These are phyloP conservation scores for Geophilus truncorum DNA, from an alignment of 2,888 invertebrate genomes.

Conservation along the genomic window DNA sequence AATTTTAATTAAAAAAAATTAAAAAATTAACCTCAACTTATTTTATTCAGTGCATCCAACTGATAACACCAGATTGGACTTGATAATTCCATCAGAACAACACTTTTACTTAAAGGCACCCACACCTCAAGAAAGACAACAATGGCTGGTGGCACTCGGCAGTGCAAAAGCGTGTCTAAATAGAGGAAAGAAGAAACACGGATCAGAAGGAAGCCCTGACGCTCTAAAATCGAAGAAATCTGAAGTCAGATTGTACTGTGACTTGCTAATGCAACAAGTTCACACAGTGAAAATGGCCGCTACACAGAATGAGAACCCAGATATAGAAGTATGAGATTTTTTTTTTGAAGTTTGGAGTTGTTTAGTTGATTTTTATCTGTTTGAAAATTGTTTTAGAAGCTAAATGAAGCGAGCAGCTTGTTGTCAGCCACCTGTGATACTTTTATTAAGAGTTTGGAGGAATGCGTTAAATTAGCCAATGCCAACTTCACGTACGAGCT, in stretches of 20 bases:
- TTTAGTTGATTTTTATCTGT: neutral
- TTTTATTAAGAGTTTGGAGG: constrained; percentile 73
- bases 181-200: constrained; percentile 45
- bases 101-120: constrained; percentile 73
- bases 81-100: constrained; percentile 75
- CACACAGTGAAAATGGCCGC: constrained; percentile 67
- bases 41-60: constrained; percentile 58
- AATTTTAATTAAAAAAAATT: no score
- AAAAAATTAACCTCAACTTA: neutral
- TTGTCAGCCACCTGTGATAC: constrained; percentile 75
- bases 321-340: constrained; percentile 59
- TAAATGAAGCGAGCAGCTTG: constrained; percentile 67
- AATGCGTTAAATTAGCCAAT: constrained; percentile 59
- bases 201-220: constrained; percentile 38
- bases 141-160: constrained; percentile 74
- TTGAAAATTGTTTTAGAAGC: no score
- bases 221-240: constrained; percentile 65
- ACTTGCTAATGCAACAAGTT: constrained; percentile 76
- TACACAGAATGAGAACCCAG: constrained; percentile 55
- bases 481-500: constrained; percentile 47
- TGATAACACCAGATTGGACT: constrained; percentile 66
- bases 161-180: constrained; percentile 68
- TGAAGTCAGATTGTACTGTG: constrained; percentile 71
- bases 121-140: constrained; percentile 69
- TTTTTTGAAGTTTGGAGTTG: no score